These are phyloP conservation scores for Hemibagrus wyckioides DNA, from an alignment of 2,113 vertebrate genomes.

Conservation along the genomic window DNA sequence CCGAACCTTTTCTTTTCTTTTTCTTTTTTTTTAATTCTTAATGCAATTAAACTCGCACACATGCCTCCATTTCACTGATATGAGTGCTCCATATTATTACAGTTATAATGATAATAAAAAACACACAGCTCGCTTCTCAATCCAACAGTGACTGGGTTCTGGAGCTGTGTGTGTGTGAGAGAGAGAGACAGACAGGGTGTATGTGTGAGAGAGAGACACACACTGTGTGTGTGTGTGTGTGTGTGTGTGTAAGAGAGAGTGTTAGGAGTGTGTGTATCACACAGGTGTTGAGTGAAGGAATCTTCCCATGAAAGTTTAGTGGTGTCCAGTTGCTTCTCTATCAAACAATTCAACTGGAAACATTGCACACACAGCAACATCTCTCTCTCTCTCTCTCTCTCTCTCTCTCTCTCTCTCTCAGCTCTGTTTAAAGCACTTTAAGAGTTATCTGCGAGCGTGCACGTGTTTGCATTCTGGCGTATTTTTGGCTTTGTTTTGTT, in stretches of 20 bases:
- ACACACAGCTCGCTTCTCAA: no score
- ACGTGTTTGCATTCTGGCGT: conserved; percentile 8
- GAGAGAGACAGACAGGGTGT: no score
- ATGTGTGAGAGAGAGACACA: neutral
- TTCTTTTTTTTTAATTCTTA: neutral
- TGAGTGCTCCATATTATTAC: neutral
- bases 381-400: neutral
- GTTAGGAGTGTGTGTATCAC: neutral
- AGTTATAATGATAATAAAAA: no score
- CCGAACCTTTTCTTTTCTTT: no score
- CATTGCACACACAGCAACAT: neutral
- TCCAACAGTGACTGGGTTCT: neutral
- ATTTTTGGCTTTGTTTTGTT: conserved; percentile 21
- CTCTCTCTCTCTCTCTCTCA: no score
- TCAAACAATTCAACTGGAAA: neutral
- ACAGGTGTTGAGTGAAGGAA: neutral
- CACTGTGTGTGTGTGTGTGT: neutral
- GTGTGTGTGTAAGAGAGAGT: neutral
- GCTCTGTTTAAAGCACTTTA: neutral
- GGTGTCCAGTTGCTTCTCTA: neutral
- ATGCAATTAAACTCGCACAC: no score
- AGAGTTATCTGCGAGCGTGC: neutral
- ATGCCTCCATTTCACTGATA: neutral
- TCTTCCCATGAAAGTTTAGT: conserved; percentile 2
- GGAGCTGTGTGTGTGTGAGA: neutral